phyloP scores from a whole-genome alignment of 2,797 vertebrate species.

The Pteronotus mesoamericanus region DNA sequence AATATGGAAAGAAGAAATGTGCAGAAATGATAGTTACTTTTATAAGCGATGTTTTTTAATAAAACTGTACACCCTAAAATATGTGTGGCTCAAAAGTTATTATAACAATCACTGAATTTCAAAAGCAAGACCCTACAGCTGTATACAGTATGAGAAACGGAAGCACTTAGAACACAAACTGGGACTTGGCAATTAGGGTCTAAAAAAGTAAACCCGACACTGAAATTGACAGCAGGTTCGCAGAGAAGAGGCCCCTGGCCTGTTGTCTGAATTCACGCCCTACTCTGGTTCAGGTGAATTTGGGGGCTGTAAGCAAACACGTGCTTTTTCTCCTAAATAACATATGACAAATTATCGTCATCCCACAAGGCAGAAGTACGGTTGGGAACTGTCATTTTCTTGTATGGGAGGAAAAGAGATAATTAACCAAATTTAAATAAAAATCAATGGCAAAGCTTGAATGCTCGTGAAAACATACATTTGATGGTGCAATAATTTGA shows the following conservation, averaged over 20 bases:
- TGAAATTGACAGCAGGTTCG: not conserved
- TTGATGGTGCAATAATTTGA: not conserved
- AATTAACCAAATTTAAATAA: slow-evolving; percentile 25
- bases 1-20: not conserved
- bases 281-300: not conserved
- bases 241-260: not conserved
- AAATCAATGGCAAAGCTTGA: not conserved
- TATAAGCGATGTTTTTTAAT: not conserved
- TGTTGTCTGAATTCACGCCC: not conserved
- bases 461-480: not conserved
- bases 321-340: not conserved
- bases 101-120: not conserved
- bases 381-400: not conserved
- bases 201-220: not conserved
- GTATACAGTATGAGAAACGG: not conserved
- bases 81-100: not conserved
- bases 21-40: not conserved
- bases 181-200: not conserved
- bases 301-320: not conserved
- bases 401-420: not conserved
- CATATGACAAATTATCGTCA: not conserved
- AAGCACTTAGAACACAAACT: not conserved
- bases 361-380: not conserved
- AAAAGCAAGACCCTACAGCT: not conserved
- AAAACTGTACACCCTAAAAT: not conserved